phyloP scores from a whole-genome alignment of 2,797 vertebrate genomes.

The Ateles fusciceps region DNA sequence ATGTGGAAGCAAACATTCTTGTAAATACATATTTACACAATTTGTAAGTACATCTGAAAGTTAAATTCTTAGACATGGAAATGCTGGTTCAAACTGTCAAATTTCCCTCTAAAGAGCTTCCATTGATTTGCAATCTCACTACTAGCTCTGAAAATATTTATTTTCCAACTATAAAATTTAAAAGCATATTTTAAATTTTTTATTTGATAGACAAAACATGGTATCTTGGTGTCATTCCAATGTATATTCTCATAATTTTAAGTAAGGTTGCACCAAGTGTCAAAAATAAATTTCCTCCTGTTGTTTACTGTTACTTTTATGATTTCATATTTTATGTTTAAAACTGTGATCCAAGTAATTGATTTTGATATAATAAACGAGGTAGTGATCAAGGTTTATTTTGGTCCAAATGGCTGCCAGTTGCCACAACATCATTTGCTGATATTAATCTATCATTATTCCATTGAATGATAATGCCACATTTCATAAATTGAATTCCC shows the following conservation, averaged over 20 bases:
- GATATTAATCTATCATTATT: not conserved
- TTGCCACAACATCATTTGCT: not conserved
- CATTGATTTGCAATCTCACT: conserved; percentile 5
- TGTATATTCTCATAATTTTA: conserved; percentile 5
- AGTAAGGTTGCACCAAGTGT: not conserved
- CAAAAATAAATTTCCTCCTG: not conserved
- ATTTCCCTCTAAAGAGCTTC: not conserved
- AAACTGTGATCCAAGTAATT: conserved; percentile 42
- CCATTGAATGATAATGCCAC: not conserved
- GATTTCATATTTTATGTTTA: conserved; percentile 33
- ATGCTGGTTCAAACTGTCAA: not conserved
- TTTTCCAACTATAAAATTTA: not conserved
- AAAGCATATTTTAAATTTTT: not conserved
- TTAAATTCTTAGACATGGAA: conserved; percentile 16
- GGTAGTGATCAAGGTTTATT: conserved; percentile 9
- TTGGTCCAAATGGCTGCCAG: not conserved
- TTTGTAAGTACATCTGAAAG: not conserved
- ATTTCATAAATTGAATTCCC: conserved; percentile 39
- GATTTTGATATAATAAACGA: conserved; percentile 42
- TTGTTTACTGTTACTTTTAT: conserved; percentile 38
- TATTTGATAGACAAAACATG: not conserved
- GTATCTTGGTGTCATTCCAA: not conserved
- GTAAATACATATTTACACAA: not conserved
- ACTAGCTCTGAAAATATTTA: not conserved
- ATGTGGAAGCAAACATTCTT: not conserved